These are phyloP conservation scores for Epinephelus fuscoguttatus DNA, from an alignment of 2,113 vertebrate species.

Conservation along the genomic window DNA sequence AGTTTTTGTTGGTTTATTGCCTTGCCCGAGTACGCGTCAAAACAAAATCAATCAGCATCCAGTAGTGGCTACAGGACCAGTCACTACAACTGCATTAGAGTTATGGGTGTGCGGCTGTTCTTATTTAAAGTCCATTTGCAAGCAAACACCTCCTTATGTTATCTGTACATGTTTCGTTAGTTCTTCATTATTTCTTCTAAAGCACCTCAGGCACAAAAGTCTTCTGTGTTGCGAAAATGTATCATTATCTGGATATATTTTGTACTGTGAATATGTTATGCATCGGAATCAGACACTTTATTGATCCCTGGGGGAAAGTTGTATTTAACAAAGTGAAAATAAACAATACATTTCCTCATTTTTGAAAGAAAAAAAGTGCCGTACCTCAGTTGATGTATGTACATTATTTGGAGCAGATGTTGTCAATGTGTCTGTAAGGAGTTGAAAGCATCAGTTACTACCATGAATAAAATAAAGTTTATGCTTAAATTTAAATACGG, in stretches of 20 bases:
- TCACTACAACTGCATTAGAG: too few relatives aligned
- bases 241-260: not conserved
- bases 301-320: too few relatives aligned
- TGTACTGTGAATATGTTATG: not conserved
- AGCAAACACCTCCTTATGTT: too few relatives aligned
- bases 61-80: too few relatives aligned
- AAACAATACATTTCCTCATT: not conserved
- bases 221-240: not conserved
- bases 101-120: too few relatives aligned
- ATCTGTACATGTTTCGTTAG: not conserved
- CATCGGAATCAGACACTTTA: too few relatives aligned
- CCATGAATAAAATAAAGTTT: not conserved
- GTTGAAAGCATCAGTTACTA: not conserved
- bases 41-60: too few relatives aligned
- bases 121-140: too few relatives aligned
- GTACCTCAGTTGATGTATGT: conserved; percentile 31
- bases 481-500: too few relatives aligned
- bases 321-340: too few relatives aligned
- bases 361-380: not conserved
- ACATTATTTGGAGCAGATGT: not conserved
- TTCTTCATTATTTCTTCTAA: not conserved
- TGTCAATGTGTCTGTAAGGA: conserved; percentile 39
- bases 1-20: too few relatives aligned
- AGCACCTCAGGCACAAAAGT: not conserved
- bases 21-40: too few relatives aligned